Conservation (phyloP, 2,113 vertebrate species). For the Mellivora capensis region DNA sequence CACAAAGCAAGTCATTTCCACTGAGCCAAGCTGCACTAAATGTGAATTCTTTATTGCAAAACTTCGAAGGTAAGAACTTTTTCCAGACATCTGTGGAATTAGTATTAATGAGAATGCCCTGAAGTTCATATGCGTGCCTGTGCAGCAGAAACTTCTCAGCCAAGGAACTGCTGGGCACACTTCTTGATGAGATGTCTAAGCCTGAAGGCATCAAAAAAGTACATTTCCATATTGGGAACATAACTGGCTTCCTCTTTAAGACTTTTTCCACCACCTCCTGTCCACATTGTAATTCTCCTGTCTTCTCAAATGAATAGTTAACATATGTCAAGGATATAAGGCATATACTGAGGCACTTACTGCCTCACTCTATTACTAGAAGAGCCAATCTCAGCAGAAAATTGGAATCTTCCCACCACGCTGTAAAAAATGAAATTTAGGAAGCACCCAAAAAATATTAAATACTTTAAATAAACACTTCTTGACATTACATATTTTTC, state of each 20-base stretch:
- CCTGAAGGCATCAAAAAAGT: conserved; percentile 72
- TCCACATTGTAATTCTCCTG: conserved; percentile 69
- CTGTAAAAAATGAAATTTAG: conserved; percentile 53
- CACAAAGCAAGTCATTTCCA: conserved; percentile 46
- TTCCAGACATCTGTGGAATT: conserved; percentile 62
- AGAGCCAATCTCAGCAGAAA: conserved; percentile 63
- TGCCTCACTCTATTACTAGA: conserved; percentile 47
- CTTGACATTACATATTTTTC: neutral
- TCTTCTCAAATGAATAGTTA: conserved; percentile 69
- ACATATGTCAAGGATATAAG: conserved; percentile 61
- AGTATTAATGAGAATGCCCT: conserved; percentile 72
- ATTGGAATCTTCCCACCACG: conserved; percentile 55
- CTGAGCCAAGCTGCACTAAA: conserved; percentile 40
- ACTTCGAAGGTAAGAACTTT: conserved; percentile 63
- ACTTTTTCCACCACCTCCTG: conserved; percentile 59
- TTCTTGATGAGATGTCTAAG: conserved; percentile 71
- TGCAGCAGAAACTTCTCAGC: conserved; percentile 59
- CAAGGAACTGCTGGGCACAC: conserved; percentile 56
- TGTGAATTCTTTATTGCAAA: conserved; percentile 66
- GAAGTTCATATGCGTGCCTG: conserved; percentile 45
- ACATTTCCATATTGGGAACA: conserved; percentile 70
- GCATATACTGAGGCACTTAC: neutral
- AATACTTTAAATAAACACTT: conserved; percentile 53
- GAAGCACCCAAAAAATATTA: conserved; percentile 30
- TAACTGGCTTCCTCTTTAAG: conserved; percentile 62